Conservation (phyloP, 2,797 vertebrate species). For the Pseudocheirus occidentalis region DNA sequence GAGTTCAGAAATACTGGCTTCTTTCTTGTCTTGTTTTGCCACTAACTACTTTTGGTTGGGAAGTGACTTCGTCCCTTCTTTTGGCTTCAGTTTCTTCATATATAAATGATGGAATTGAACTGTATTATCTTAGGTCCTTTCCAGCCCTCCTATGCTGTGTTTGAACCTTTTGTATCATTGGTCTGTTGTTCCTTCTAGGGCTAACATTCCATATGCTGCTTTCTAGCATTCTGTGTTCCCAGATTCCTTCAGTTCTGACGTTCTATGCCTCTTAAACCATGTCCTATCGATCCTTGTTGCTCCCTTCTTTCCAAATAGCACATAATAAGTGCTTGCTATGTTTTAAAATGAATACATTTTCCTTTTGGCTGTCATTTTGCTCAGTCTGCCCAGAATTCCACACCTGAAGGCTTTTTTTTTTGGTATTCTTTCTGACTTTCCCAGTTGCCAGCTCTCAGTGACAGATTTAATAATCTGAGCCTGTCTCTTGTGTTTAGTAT, state of each 20-base stretch:
- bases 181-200: not conserved
- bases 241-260: not conserved
- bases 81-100: not conserved
- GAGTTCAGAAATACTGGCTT: not conserved
- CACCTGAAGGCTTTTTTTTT: not conserved
- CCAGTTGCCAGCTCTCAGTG: slow-evolving; percentile 60
- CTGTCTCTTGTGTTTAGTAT: slow-evolving; percentile 55
- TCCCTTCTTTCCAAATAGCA: not conserved
- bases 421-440: slow-evolving; percentile 34
- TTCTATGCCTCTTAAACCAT: not conserved
- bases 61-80: not conserved
- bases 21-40: not conserved
- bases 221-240: not conserved
- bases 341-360: not conserved
- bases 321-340: not conserved
- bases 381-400: slow-evolving; percentile 32
- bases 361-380: slow-evolving; percentile 49
- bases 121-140: not conserved
- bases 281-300: not conserved
- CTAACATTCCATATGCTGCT: not conserved
- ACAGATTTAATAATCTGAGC: slow-evolving; percentile 73
- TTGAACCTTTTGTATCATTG: not conserved
- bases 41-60: not conserved
- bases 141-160: not conserved
- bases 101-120: not conserved